phyloP scores from a whole-genome alignment of 1,140 invertebrate genomes.

The Carposina sasakii region DNA sequence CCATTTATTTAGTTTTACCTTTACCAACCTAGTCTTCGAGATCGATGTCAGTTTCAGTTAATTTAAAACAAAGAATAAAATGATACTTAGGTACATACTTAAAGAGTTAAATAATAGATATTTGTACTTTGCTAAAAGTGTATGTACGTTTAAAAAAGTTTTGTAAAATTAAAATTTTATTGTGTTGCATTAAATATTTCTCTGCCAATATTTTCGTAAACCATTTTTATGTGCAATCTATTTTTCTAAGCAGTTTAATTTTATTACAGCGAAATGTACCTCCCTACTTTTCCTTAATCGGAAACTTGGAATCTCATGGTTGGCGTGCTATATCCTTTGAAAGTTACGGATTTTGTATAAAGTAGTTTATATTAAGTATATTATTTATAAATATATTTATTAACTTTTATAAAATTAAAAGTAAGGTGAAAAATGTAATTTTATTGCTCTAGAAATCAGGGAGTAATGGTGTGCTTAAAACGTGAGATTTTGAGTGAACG shows the following conservation, averaged over 20 bases:
- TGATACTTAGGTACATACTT: too few relatives aligned
- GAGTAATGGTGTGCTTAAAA: slow-evolving; percentile 40
- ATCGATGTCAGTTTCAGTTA: too few relatives aligned
- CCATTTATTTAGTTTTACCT: too few relatives aligned
- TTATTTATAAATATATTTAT: slow-evolving; percentile 67
- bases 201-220: slow-evolving; percentile 62
- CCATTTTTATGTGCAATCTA: slow-evolving; percentile 64
- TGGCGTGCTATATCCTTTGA: slow-evolving; percentile 57
- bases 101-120: too few relatives aligned
- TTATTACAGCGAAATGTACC: slow-evolving; percentile 40
- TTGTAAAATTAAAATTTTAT: too few relatives aligned
- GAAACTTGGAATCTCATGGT: slow-evolving; percentile 6
- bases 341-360: slow-evolving; percentile 66
- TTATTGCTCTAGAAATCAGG: slow-evolving; percentile 34
- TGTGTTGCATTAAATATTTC: slow-evolving; percentile 46
- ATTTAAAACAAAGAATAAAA: too few relatives aligned
- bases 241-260: slow-evolving; percentile 65
- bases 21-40: too few relatives aligned
- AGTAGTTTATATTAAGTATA: slow-evolving; percentile 60
- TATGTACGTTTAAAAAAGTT: too few relatives aligned
- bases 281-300: slow-evolving; percentile 29
- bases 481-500: slow-evolving; percentile 55
- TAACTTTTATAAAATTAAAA: slow-evolving; percentile 62
- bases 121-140: too few relatives aligned
- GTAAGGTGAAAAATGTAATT: slow-evolving; percentile 51